Base-by-base conservation (phyloP, 2,888 invertebrate genomes). In the Elysia crispata region DNA sequence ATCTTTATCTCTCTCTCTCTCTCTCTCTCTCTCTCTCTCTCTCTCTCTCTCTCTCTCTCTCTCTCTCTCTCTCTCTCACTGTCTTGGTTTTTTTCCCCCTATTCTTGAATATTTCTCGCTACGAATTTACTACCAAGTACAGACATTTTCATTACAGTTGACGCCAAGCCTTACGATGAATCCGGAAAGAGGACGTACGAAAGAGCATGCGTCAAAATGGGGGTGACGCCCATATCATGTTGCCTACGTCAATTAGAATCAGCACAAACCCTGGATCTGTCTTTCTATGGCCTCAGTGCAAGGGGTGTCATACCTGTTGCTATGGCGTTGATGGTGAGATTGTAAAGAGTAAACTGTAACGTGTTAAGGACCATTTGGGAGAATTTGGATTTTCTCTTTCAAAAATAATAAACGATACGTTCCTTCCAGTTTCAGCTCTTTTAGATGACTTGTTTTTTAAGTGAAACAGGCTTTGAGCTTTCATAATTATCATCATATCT, bases 291-390 rank as follows among this genome's bases (percentile, higher is more conserved):
- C 25, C 82, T 88, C 18, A 90, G 90, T n/a, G 86, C 88, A 0
- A 84, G 83, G 20, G 89, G 89, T 13, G 86, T 89, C 6, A 87
- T 88, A 86, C 89, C 90, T 0, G 76, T 90, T 15, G 86, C 89
- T 15, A 89, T 91, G 72, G 90, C 91, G 0, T 84, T 91, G 28
- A 87, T 90, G 79, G 91, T 91, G 81, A 85, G 89, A 82, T 67
- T n/a, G 5, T 57, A 49, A 23, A 62, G 8, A 20, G 25, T 8
- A 23, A 28, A n/a, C n/a, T n/a, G n/a, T n/a, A n/a, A n/a, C n/a
- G n/a, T n/a, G n/a, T n/a, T n/a, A n/a, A n/a, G n/a, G n/a, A n/a
- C n/a, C n/a, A n/a, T n/a, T n/a, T n/a, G n/a, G n/a, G n/a, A n/a
- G n/a, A n/a, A n/a, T n/a, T n/a, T n/a, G n/a, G n/a, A n/a, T n/a